These are phyloP conservation scores for Atrina japonica DNA, from an alignment of 2,888 invertebrate species.

Conservation along the genomic window DNA sequence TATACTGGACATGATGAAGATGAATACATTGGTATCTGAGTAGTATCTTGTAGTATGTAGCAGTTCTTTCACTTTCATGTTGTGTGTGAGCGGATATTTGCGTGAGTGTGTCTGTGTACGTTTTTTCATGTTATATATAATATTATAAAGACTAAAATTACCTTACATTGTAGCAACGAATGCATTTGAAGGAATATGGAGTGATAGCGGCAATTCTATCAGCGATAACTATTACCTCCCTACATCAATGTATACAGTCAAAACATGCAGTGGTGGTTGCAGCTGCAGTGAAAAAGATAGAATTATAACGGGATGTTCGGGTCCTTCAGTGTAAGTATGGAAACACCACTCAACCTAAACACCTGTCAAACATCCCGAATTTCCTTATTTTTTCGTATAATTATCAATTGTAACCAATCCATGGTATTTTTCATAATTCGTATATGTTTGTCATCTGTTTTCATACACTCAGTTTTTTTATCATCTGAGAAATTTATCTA, in stretches of 20 bases:
- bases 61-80: too few species aligned
- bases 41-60: too few species aligned
- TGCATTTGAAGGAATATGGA: conserved; percentile 41
- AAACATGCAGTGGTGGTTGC: conserved; percentile 36
- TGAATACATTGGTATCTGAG: too few species aligned
- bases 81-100: too few species aligned
- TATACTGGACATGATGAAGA: too few species aligned
- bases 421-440: too few species aligned
- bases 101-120: too few species aligned
- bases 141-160: background rate
- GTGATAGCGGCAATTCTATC: conserved; percentile 1
- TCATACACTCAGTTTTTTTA: too few species aligned
- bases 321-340: conserved; percentile 35
- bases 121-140: too few species aligned
- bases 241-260: conserved; percentile 11
- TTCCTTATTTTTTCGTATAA: background rate
- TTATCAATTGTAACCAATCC: background rate
- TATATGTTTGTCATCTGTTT: too few species aligned
- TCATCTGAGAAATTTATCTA: too few species aligned
- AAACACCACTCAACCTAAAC: background rate
- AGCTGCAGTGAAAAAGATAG: conserved; percentile 34
- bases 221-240: conserved; percentile 28
- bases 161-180: conserved; percentile 11
- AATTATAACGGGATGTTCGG: conserved; percentile 38
- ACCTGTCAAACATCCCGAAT: background rate